Evolutionary conservation across 2,797 vertebrate species (phyloP), one percentile per base, ranked within the genome.

Genomic region (Microhierax caerulescens): DNA sequence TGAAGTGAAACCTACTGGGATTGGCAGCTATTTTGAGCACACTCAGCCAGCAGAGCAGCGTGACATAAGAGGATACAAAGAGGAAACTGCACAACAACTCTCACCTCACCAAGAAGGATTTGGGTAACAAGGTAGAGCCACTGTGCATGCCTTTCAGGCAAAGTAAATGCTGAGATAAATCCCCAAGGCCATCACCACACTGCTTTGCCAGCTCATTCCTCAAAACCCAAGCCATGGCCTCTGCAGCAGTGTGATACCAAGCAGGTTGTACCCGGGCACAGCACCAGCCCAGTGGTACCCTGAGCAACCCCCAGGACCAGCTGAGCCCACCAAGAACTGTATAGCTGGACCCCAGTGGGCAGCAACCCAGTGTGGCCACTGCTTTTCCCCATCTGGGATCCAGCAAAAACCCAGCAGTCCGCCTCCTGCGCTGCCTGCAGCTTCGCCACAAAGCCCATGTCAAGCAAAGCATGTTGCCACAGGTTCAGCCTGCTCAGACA

Each of bases 41-140:
- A 1, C 64, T 91, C 67, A 41, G 93, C 90, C 91, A 84, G 91
- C 86, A 39, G 78, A 89, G 93, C 91, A 83, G 94, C 50, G 83
- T 97, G 96, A 97, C 82, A 96, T 95, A 96, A 97, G 96, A 96
- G 96, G 95, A 91, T 70, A 87, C 57, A 90, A 93, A 95, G 97
- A 97, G 96, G 96, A 97, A 97, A 84, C 90, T 91, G 94, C 83
- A 90, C 96, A 92, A 97, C 94, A 95, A 96, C 95, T 96, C 96
- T 96, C 94, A 95, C 96, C 96, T 96, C 96, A 2, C 60, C 68
- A 9, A 50, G 61, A 77, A 53, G 45, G 36, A 27, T 5, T 27
- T 4, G 68, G 91, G 19, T 1, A 9, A 47, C n/a, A 11, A 76
- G 90, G 88, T 21, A 65, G 57, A 82, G 93, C 65, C 19, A 11